phyloP scores from a whole-genome alignment of 2,113 vertebrate species.

The Atlantisia rogersi region DNA sequence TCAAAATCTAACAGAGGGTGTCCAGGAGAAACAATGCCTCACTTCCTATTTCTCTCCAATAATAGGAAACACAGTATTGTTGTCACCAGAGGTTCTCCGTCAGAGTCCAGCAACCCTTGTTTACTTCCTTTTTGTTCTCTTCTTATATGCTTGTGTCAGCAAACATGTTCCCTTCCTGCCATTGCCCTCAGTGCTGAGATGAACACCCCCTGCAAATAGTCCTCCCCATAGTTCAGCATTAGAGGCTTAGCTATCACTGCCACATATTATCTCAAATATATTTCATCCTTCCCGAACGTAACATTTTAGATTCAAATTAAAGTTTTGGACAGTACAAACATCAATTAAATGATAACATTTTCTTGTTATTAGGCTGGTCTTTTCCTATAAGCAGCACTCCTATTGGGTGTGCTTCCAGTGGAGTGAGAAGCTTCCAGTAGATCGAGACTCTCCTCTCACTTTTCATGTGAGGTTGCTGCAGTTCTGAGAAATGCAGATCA shows the following conservation, averaged over 20 bases:
- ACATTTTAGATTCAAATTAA: background rate
- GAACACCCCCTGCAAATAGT: background rate
- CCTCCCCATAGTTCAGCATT: background rate
- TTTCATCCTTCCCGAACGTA: background rate
- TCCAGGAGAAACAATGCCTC: background rate
- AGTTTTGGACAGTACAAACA: background rate
- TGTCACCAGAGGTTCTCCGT: background rate
- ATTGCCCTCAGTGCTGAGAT: background rate
- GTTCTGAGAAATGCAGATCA: background rate
- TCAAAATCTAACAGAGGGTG: background rate
- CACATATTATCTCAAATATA: background rate
- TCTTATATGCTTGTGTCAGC: conserved; percentile 35
- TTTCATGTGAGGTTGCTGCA: background rate
- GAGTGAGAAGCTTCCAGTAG: background rate
- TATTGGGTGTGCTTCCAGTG: background rate
- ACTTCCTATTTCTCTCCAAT: conserved; percentile 22
- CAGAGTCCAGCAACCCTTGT: background rate
- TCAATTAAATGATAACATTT: conserved; percentile 27
- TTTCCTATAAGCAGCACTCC: background rate
- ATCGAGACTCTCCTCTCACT: background rate
- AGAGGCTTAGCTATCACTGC: background rate
- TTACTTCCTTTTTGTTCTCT: background rate
- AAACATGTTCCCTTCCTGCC: background rate
- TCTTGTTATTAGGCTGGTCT: background rate
- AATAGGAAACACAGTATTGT: background rate